These are phyloP conservation scores for Sepioteuthis lessoniana DNA, from an alignment of 2,888 invertebrate genomes.

Conservation along the genomic window DNA sequence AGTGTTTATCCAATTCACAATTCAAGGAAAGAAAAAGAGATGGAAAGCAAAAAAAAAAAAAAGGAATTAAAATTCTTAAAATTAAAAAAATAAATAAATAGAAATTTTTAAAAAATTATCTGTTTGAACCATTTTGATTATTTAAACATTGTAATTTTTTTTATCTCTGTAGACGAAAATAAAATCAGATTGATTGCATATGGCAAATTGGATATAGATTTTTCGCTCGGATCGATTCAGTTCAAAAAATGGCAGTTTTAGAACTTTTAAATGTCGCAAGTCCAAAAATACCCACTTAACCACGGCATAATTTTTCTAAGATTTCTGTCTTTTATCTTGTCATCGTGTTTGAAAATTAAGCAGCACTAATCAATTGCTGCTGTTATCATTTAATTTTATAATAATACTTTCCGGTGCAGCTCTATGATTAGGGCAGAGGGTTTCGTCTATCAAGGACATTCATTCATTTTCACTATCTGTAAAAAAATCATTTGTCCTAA, in stretches of 20 bases:
- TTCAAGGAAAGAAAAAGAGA: neutral
- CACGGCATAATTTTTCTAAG: neutral
- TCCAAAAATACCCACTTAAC: neutral
- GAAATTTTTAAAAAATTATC: neutral
- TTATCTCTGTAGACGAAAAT: neutral
- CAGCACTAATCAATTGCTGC: neutral
- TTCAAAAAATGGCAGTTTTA: neutral
- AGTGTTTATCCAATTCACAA: constrained; percentile 1
- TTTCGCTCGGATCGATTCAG: neutral
- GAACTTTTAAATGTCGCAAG: neutral
- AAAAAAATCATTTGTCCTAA: too few species aligned
- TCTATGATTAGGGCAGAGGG: neutral
- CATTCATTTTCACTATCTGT: too few species aligned
- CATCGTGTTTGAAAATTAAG: neutral
- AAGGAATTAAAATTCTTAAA: neutral
- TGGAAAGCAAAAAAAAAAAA: neutral
- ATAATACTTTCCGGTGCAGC: neutral
- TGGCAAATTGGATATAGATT: neutral
- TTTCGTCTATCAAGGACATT: neutral
- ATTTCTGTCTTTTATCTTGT: neutral
- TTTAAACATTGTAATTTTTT: neutral
- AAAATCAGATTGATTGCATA: constrained; percentile 1
- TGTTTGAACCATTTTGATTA: neutral
- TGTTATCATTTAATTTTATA: neutral
- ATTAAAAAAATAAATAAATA: neutral